These are phyloP conservation scores for Haemorhous mexicanus DNA, from an alignment of 2,113 vertebrate genomes.

Conservation along the genomic window DNA sequence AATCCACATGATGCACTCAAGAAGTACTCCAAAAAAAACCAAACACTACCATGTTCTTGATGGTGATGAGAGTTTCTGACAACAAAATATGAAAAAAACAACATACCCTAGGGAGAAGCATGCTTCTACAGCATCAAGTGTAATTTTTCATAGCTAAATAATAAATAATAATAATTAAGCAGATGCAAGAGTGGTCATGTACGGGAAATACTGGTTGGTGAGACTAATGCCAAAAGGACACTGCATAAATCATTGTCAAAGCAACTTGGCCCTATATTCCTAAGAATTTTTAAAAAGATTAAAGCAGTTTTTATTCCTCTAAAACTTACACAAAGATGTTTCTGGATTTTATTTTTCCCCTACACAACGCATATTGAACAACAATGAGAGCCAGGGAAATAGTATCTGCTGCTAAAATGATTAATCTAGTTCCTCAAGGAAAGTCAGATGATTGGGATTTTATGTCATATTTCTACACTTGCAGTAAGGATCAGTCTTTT, in stretches of 20 bases:
- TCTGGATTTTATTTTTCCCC: background rate
- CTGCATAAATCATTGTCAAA: background rate
- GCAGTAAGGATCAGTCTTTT: background rate
- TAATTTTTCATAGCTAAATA: background rate
- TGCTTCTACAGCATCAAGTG: background rate
- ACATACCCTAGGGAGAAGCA: background rate
- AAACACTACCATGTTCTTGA: background rate
- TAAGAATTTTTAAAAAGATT: background rate
- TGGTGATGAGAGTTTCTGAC: background rate
- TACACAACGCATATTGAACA: background rate
- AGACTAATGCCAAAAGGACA: background rate
- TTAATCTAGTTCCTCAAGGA: background rate
- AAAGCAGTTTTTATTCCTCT: background rate
- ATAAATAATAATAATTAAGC: background rate
- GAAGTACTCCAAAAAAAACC: background rate
- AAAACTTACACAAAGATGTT: background rate
- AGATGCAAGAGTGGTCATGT: background rate
- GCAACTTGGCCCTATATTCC: background rate
- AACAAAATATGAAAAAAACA: background rate
- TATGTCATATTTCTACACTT: background rate
- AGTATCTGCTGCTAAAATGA: background rate
- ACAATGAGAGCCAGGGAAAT: background rate
- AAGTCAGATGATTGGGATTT: background rate
- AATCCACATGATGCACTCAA: background rate
- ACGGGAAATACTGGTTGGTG: background rate